phyloP scores from a whole-genome alignment of 2,797 vertebrate species.

The Simalia tracyae region DNA sequence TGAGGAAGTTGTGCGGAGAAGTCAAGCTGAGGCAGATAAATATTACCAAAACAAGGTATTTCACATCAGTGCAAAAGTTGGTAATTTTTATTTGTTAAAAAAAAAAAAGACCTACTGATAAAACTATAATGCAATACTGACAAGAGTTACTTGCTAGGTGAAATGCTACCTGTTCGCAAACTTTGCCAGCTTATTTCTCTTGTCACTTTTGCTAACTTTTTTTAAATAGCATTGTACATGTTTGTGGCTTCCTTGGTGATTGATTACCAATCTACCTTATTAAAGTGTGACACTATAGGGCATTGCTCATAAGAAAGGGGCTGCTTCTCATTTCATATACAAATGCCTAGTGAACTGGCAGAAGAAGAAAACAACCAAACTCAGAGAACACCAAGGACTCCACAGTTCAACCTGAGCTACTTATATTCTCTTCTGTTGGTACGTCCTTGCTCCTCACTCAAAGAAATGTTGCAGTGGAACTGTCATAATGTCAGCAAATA shows the following conservation, averaged over 20 bases:
- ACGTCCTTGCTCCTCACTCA: background rate
- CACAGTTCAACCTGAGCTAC: too few relatives aligned
- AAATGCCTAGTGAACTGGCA: background rate
- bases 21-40: constrained; percentile 42
- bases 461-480: background rate
- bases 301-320: background rate
- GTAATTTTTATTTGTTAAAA: background rate
- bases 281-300: background rate
- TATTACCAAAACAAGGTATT: constrained; percentile 54
- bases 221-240: background rate
- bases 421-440: too few relatives aligned
- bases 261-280: background rate
- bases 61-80: background rate
- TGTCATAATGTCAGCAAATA: background rate
- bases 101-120: background rate
- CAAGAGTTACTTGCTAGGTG: background rate
- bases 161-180: background rate
- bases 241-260: background rate
- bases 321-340: background rate
- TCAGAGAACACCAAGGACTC: too few relatives aligned
- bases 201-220: background rate
- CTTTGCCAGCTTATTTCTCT: background rate
- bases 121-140: background rate
- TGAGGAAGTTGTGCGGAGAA: constrained; percentile 80
- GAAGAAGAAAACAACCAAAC: background rate